A percentile compares a stretch with the other conserved stretches of the same genome.
Conservation (phyloP, 2,113 vertebrate species). For the Clarias macrocephalus region DNA sequence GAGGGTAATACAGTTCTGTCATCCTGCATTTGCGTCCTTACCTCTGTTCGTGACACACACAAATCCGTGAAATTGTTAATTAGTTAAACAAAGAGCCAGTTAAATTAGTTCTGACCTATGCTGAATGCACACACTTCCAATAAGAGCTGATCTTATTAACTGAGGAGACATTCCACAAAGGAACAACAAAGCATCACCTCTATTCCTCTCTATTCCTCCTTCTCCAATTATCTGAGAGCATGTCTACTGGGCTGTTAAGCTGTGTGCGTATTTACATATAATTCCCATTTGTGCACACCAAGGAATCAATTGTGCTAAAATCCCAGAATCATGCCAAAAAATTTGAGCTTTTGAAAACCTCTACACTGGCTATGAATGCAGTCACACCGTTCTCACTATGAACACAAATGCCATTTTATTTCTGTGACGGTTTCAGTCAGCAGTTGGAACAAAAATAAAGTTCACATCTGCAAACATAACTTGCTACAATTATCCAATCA, state of each 20-base stretch:
- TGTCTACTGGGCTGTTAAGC: background rate
- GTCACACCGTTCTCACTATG: background rate
- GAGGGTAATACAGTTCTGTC: too few relatives aligned
- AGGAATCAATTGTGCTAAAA: conserved; percentile 3
- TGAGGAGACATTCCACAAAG: conserved; percentile 27
- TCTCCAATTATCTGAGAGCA: conserved; percentile 1
- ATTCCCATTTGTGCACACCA: background rate
- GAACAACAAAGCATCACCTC: background rate
- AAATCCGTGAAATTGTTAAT: conserved; percentile 33
- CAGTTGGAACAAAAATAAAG: conserved; percentile 13
- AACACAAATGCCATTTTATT: background rate
- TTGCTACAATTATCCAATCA: background rate
- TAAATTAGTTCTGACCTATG: conserved; percentile 45
- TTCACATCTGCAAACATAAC: background rate
- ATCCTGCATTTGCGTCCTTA: too few relatives aligned
- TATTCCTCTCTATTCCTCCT: background rate
- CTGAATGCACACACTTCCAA: conserved; percentile 29
- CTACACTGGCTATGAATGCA: background rate
- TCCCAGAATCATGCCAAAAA: background rate
- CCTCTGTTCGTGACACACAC: background rate
- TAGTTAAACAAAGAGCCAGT: conserved; percentile 37
- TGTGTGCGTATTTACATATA: background rate
- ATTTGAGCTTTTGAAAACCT: background rate
- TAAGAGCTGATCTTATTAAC: conserved; percentile 34
- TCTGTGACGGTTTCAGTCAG: background rate